These are phyloP conservation scores for Eupithecia exiguata DNA, from an alignment of 2,888 invertebrate species.

Conservation along the genomic window DNA sequence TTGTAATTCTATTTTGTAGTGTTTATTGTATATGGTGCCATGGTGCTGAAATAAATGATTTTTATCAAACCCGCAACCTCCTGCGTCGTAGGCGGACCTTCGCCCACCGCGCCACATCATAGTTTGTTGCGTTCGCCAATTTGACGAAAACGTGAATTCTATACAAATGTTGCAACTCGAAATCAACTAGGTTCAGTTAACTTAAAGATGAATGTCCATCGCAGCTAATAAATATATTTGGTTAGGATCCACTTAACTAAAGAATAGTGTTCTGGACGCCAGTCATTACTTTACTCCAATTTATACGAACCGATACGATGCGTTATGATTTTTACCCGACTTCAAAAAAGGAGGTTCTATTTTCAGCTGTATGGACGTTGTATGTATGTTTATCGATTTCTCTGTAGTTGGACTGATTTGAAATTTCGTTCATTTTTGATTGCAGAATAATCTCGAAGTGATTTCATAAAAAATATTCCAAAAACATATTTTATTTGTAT, in stretches of 20 bases:
- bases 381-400: neutral
- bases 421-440: neutral
- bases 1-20: no score
- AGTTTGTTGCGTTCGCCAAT: no score
- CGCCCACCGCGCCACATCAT: no score
- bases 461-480: no score
- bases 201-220: constrained; percentile 22
- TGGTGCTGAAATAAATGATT: no score
- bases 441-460: neutral
- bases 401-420: neutral
- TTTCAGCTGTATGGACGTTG: neutral
- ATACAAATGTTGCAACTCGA: neutral
- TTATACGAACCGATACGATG: constrained; percentile 12
- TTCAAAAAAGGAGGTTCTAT: neutral
- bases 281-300: constrained; percentile 5
- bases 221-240: constrained; percentile 44
- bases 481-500: no score
- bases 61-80: no score
- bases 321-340: neutral
- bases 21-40: no score
- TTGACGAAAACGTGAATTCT: neutral
- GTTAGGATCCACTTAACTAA: constrained; percentile 43
- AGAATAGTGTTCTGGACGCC: constrained; percentile 33
- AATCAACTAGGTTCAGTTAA: neutral
- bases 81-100: no score